Percentiles rank a stretch among this genome's conserved stretches.
Evolutionary conservation across 1,140 invertebrate genomes (phyloP).

Genomic region (Drosophila tsacasi): DNA sequence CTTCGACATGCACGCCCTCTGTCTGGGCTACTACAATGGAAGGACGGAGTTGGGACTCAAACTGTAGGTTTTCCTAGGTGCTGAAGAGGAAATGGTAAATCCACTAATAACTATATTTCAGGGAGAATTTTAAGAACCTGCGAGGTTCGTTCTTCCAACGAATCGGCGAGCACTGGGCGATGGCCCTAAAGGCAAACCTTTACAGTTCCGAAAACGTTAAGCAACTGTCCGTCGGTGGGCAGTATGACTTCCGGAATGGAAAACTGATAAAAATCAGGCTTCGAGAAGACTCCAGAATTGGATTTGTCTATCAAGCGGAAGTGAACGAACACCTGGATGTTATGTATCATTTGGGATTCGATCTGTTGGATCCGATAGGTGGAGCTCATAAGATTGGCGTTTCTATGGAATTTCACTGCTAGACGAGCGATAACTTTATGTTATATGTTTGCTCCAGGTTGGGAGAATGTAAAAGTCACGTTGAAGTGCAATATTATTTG

Average conservation of each 20-base stretch:
- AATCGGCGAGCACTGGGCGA: slow-evolving; percentile 31
- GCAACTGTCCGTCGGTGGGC: slow-evolving; percentile 41
- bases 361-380: slow-evolving; percentile 13
- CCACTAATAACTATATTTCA: background rate
- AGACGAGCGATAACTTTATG: background rate
- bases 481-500: background rate
- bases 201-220: slow-evolving; percentile 14
- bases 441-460: background rate
- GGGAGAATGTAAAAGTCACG: background rate
- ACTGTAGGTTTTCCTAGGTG: slow-evolving; percentile 18
- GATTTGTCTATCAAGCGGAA: slow-evolving; percentile 41
- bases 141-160: slow-evolving; percentile 64
- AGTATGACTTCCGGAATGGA: slow-evolving; percentile 42
- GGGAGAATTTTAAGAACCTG: slow-evolving; percentile 54
- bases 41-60: slow-evolving; percentile 45
- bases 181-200: slow-evolving; percentile 44
- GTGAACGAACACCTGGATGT: slow-evolving; percentile 17
- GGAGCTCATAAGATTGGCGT: slow-evolving; percentile 50
- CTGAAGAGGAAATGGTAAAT: background rate
- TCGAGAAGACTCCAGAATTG: slow-evolving; percentile 25
- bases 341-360: slow-evolving; percentile 54
- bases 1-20: slow-evolving; percentile 51
- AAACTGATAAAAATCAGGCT: slow-evolving; percentile 43
- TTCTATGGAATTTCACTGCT: slow-evolving; percentile 37
- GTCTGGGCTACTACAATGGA: slow-evolving; percentile 39